phyloP scores from a whole-genome alignment of 2,797 vertebrate genomes.

The Cuculus canorus region DNA sequence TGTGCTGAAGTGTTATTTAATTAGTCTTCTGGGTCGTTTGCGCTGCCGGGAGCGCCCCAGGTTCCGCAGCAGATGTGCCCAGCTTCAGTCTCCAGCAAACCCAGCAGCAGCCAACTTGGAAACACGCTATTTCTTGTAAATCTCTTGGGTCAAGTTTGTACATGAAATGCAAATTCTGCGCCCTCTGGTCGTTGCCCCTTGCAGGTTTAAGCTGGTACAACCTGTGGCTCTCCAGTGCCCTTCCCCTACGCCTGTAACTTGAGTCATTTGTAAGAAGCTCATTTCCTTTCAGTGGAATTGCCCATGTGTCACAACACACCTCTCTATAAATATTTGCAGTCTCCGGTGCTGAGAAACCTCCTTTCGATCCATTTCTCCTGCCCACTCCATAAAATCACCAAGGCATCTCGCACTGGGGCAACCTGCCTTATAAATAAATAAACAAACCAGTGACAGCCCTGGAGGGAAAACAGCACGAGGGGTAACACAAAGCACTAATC shows the following conservation, averaged over 20 bases:
- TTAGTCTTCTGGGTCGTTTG: not conserved
- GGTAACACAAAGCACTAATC: not conserved
- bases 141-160: not conserved
- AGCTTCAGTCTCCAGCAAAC: not conserved
- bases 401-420: not conserved
- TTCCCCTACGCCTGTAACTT: not conserved
- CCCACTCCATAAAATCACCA: not conserved
- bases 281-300: not conserved
- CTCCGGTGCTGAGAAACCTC: not conserved
- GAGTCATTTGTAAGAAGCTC: not conserved
- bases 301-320: not conserved
- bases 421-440: not conserved
- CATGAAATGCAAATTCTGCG: not conserved
- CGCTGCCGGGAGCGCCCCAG: not conserved
- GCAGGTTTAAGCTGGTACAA: not conserved
- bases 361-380: not conserved
- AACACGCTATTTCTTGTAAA: not conserved
- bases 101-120: not conserved
- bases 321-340: not conserved
- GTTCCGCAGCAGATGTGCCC: rapidly evolving
- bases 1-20: not conserved
- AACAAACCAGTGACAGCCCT: not conserved
- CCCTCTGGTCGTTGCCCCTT: not conserved
- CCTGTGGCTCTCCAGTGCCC: not conserved
- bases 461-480: not conserved